Base-by-base conservation (phyloP, 2,113 vertebrate species). In the Mastomys natalensis region DNA sequence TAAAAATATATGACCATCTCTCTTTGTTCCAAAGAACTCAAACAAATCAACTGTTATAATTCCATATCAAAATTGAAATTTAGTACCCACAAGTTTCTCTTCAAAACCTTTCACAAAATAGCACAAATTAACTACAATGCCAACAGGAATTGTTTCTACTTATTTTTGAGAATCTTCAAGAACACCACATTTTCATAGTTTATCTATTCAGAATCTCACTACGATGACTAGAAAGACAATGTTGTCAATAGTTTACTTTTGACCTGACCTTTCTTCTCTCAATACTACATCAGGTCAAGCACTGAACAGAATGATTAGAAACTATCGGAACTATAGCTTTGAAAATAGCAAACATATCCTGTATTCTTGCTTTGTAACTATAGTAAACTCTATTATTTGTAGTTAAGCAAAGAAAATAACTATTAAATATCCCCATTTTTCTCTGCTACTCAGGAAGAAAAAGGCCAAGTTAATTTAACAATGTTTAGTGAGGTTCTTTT, bases 301-400 rank as follows among this genome's bases (percentile, higher is more conserved):
- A 87, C 29, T 60, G 55, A 92, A 81, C 7, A 89, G n/a, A 95
- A 87, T 87, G 40, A 91, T 80, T 76, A 64, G 31, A 53, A 80
- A 80, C 48, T 34, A 89, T 45, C 53, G 3, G 7, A 55, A 81
- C 51, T 55, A 40, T n/a, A 81, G 51, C 17, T 89, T 95, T 80
- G 66, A 92, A 94, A 76, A 90, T 17, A 84, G 24, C 45, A 92
- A 93, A 93, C 37, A 34, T 7, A 73, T 45, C 72, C 70, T 88
- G 16, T 64, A 95, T 53, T 97, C 82, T 90, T 81, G 31, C 68
- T 94, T 95, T 94, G 86, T 91, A 95, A 97, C 81, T 94, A 93
- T 94, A 92, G 70, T 72, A 97, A 97, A 97, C 93, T 92, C 93
- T 92, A 87, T 89, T 91, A 94, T 89, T 88, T 96, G 76, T 88